Evolutionary conservation across 2,797 vertebrate species (phyloP).

Genomic region (Sebastiscus tertius): DNA sequence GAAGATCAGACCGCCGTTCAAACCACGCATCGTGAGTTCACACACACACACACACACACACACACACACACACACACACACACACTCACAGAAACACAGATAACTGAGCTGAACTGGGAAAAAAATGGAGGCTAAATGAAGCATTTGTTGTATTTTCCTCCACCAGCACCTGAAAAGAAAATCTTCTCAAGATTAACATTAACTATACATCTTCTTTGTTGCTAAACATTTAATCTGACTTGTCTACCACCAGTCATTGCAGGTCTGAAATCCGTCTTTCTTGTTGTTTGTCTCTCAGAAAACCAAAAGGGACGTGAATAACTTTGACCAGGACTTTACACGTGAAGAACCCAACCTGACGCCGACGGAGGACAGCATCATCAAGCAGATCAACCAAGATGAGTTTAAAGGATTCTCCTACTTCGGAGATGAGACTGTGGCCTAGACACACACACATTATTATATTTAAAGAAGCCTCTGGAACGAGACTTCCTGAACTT

Average conservation of each 20-base stretch:
- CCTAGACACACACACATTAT: slow-evolving; percentile 66
- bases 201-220: background rate
- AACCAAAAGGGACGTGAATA: slow-evolving; percentile 99
- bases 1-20: slow-evolving; percentile 95
- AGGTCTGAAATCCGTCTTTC: background rate
- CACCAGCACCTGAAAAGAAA: too few relatives aligned
- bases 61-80: background rate
- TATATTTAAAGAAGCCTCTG: slow-evolving; percentile 32
- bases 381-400: slow-evolving; percentile 98
- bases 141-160: background rate
- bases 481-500: slow-evolving; percentile 18
- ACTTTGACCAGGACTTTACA: slow-evolving; percentile 99
- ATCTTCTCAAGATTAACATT: background rate
- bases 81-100: background rate
- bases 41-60: background rate
- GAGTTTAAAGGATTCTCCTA: slow-evolving; percentile 98
- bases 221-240: background rate
- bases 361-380: slow-evolving; percentile 91
- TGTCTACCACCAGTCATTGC: background rate
- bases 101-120: background rate
- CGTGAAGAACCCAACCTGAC: slow-evolving; percentile 95
- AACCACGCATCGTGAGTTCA: slow-evolving; percentile 95
- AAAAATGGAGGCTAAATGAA: background rate
- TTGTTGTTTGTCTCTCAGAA: slow-evolving; percentile 81
- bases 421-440: slow-evolving; percentile 90